phyloP scores from a whole-genome alignment of 2,113 vertebrate species.

The Struthidea cinerea region DNA sequence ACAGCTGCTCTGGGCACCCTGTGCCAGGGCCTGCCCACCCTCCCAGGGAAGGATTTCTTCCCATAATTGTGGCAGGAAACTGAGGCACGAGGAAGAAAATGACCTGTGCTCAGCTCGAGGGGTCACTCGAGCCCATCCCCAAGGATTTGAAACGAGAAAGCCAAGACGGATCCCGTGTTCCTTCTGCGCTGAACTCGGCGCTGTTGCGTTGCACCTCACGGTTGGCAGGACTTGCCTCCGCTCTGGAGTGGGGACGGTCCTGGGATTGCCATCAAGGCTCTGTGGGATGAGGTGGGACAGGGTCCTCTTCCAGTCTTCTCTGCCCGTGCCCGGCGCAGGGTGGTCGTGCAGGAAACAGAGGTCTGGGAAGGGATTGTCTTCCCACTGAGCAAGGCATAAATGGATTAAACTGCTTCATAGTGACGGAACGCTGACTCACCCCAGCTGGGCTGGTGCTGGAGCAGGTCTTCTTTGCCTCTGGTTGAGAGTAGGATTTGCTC shows the following conservation, averaged over 20 bases:
- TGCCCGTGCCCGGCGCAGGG: accelerated
- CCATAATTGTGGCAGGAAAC: background rate
- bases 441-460: background rate
- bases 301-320: background rate
- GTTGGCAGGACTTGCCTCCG: background rate
- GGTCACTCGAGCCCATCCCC: background rate
- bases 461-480: background rate
- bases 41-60: accelerated
- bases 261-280: background rate
- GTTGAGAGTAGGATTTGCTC: background rate
- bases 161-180: accelerated
- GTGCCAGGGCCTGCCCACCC: background rate
- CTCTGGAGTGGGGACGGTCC: accelerated
- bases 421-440: background rate
- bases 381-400: background rate
- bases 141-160: background rate
- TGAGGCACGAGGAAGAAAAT: background rate
- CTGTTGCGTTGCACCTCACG: accelerated
- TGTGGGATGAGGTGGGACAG: background rate
- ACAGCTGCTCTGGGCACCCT: background rate
- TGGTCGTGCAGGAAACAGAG: background rate
- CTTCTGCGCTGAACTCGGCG: background rate
- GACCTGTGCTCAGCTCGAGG: background rate
- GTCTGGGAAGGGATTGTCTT: background rate
- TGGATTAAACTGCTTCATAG: background rate